Percentiles rank a stretch among this genome's conserved stretches.
These are phyloP conservation scores for Chirona hameri DNA, from an alignment of 2,888 invertebrate species.

Conservation along the genomic window DNA sequence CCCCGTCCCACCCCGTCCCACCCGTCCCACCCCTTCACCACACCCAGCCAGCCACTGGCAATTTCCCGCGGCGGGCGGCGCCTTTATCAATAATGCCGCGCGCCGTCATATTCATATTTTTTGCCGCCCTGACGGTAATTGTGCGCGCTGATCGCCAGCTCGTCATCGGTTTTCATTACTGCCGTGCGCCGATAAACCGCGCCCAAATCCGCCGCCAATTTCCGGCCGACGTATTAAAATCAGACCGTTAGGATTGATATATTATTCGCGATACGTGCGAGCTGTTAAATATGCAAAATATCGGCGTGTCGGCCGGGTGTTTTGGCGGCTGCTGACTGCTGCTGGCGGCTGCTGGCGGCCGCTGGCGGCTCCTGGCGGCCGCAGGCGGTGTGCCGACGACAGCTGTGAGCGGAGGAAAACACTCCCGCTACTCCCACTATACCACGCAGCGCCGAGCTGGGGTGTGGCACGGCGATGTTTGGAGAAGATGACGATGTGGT, in stretches of 20 bases:
- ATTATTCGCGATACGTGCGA: constrained; percentile 25
- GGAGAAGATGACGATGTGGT: too few relatives aligned
- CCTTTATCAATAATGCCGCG: constrained; percentile 9
- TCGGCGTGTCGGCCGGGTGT: background rate
- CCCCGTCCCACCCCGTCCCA: too few relatives aligned
- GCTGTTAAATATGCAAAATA: constrained; percentile 28
- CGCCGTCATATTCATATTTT: constrained; percentile 28
- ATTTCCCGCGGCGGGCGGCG: background rate
- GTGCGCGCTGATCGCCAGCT: constrained; percentile 1
- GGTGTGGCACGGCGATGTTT: too few relatives aligned
- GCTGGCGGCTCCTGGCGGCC: too few relatives aligned
- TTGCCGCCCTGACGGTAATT: background rate
- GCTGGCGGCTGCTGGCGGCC: background rate
- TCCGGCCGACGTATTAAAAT: constrained; percentile 27
- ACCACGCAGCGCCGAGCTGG: too few relatives aligned
- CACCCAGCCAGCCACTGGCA: background rate
- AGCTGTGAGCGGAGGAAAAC: background rate
- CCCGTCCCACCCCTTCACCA: too few relatives aligned
- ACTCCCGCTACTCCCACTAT: too few relatives aligned
- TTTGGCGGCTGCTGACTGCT: background rate
- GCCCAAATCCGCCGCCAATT: constrained; percentile 29
- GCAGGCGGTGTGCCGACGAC: background rate
- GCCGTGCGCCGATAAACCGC: constrained; percentile 13
- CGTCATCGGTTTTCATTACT: constrained; percentile 30
- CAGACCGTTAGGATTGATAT: constrained; percentile 30